Evolutionary conservation across 2,113 vertebrate genomes (phyloP), one percentile per base, ranked within the genome.

Genomic region (Murina feae): DNA sequence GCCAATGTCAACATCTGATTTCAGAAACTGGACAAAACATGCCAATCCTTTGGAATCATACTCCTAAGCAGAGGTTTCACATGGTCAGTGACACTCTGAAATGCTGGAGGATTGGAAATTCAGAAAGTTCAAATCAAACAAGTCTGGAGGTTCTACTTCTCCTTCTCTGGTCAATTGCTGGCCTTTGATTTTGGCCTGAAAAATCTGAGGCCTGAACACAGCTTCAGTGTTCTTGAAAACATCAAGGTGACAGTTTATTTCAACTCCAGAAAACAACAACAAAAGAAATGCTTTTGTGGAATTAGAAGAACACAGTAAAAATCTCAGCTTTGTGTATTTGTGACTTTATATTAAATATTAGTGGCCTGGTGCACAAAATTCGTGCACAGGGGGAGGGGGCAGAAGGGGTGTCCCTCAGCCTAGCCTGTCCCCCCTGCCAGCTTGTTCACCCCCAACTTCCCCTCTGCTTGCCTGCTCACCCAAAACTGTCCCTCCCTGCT

Each of bases 121-220:
- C 35, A 49, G 18, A 28, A 25, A 58, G 8, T 44, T 72, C 25
- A 60, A 55, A 42, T 49, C 37, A 25, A 89, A 81, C 47, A 35
- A 20, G 2, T n/a, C 60, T 53, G 1, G 63, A 16, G 14, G 7
- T 6, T 16, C 9, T 18, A 4, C 11, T 47, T 30, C 35, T 25
- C 88, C 32, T 37, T 47, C 23, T 25, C 37, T 44, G 66, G 8
- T 3, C 49, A 75, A 28, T 72, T 14, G 4, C 16, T 84, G 35
- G 87, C 76, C 86, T 97, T 97, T 85, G 80, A 95, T 97, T 97
- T 96, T 75, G 80, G 86, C 66, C 71, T 83, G 83, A 65, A 2
- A 37, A 87, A 86, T 95, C 6, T 90, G 85, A 96, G 89, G 63
- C 88, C 84, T 90, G 80, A 44, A 66, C 75, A 58, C 0, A 72